Base-by-base conservation (phyloP, 1,140 invertebrate genomes). In the Thalassaphorura encarpata region DNA sequence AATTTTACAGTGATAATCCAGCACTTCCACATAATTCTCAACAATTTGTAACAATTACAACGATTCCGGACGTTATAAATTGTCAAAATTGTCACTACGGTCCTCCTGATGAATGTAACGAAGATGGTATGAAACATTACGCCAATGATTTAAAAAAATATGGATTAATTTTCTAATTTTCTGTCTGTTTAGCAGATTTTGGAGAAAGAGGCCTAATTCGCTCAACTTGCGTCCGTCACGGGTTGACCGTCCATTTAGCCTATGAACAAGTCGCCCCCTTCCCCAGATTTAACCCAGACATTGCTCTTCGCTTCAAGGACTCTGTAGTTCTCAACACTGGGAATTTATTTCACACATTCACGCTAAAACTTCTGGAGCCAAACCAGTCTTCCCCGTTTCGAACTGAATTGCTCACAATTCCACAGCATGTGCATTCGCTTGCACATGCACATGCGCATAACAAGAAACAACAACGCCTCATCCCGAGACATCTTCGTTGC, bases 321-420 rank as follows among this genome's bases (percentile, higher is more conserved):
- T 75, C 78, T 45, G 78, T 83, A 31, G 75, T 84, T 13, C 72
- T 85, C 19, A 85, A 85, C 64, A 83, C 83, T 4, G 83, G 82
- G 16, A 82, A 83, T 66, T 82, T 83, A 60, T 71, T 85, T 23
- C 79, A 84, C 54, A 77, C 82, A 19, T 67, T 85, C 56, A 61
- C 49, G 41, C 63, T 55, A 21, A 49, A 56, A 18, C 19, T 54
- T 16, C 6, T 51, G 1, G 43, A 49, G 27, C 61, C 60, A 11
- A 26, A 51, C 8, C 4, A 51, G 21, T 26, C 28, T 3, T 51
- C 48, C 8, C 21, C 31, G 4, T 53, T 53, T 16, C 43, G 11
- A 3, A 8, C 36, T 23, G 50, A 40, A n/a, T 18, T 52, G n/a
- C 50, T 40, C 3, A 41, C 26, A 23, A 31, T 36, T 41, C 50